A percentile compares a stretch with the other conserved stretches of the same genome.
These are phyloP conservation scores for Myotis myotis DNA, from an alignment of 2,797 vertebrate species.

Conservation along the genomic window DNA sequence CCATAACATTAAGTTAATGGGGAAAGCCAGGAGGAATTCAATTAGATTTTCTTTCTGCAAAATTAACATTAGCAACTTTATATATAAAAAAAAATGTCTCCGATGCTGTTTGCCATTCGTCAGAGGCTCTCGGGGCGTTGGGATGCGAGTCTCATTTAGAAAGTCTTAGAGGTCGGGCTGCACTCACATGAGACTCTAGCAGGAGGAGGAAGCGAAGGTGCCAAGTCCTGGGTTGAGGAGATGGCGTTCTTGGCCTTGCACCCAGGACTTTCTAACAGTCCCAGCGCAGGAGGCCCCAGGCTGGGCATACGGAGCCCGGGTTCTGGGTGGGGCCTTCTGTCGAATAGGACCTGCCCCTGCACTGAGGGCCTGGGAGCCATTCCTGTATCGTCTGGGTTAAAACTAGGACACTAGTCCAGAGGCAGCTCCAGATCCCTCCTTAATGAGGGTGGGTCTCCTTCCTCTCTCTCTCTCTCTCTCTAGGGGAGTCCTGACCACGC, in stretches of 20 bases:
- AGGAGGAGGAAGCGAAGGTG: rapidly evolving
- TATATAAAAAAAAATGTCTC: constrained; percentile 61
- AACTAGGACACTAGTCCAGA: background rate
- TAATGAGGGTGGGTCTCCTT: background rate
- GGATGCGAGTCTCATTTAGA: constrained; percentile 31
- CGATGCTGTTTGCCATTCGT: constrained; percentile 47
- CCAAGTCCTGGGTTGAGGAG: background rate
- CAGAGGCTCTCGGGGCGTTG: constrained; percentile 56
- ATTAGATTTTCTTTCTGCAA: constrained; percentile 78
- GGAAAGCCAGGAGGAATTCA: constrained; percentile 72
- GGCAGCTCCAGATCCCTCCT: background rate
- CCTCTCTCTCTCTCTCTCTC: background rate
- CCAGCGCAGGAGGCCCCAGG: background rate
- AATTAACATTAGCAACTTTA: constrained; percentile 80
- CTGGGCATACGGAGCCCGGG: background rate
- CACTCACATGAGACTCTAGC: background rate
- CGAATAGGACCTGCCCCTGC: background rate
- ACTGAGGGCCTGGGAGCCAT: background rate
- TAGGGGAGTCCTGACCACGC: rapidly evolving
- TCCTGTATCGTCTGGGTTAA: background rate
- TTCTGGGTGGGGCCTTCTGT: background rate
- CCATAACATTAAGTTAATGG: constrained; percentile 81
- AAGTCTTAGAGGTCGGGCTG: background rate
- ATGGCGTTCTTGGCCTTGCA: background rate
- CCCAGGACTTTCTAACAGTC: background rate